Conservation (phyloP, 2,888 invertebrate genomes). For the Archips crataeganus region DNA sequence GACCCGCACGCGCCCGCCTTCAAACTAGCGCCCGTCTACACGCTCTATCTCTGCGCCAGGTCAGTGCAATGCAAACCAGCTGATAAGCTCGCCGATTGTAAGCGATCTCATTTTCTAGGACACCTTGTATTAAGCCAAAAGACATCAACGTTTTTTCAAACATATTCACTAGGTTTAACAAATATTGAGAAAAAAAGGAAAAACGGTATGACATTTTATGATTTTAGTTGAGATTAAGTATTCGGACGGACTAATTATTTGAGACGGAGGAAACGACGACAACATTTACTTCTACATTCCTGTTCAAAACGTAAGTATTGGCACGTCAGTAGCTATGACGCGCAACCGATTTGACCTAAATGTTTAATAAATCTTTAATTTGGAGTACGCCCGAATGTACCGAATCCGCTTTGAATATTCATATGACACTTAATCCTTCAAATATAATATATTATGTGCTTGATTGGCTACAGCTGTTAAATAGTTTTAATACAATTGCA, state of each 20-base stretch:
- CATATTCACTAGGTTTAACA: too few species aligned
- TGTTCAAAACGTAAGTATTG: constrained; percentile 4
- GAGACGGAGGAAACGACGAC: not conserved
- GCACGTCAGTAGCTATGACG: not conserved
- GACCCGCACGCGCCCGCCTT: constrained; percentile 96
- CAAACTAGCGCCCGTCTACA: constrained; percentile 98
- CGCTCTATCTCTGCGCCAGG: constrained; percentile 97
- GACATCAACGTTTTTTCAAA: not conserved
- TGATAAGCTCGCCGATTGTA: not conserved
- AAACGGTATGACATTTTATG: too few species aligned
- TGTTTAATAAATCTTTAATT: not conserved
- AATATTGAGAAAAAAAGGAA: too few species aligned
- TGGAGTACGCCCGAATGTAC: not conserved
- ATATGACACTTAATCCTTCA: too few species aligned
- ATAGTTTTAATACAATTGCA: too few species aligned
- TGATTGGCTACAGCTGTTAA: too few species aligned
- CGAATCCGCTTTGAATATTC: not conserved
- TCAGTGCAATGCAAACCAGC: constrained; percentile 55
- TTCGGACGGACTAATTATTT: not conserved
- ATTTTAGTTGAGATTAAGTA: not conserved
- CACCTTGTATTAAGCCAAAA: not conserved
- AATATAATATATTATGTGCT: too few species aligned
- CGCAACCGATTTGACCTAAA: constrained; percentile 15
- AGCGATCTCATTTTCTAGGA: not conserved
- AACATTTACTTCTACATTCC: too few species aligned